Percentiles rank a stretch among this genome's conserved stretches.
Evolutionary conservation across 2,797 vertebrate genomes (phyloP).

Genomic region (Novumbra hubbsi): DNA sequence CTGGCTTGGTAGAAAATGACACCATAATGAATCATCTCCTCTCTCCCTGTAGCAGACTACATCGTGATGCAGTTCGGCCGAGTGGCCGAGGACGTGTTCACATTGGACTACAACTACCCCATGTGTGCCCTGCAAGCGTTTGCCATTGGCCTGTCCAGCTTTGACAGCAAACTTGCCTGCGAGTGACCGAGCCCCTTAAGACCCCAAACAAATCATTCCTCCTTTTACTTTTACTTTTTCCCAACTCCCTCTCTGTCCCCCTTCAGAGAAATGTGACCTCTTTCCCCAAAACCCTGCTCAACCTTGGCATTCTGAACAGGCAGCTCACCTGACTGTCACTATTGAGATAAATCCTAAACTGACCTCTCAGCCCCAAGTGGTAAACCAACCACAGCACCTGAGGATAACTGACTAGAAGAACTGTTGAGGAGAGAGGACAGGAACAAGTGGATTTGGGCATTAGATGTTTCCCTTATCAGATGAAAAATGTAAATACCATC

Average conservation of each 20-base stretch:
- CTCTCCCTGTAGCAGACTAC: slow-evolving; percentile 81
- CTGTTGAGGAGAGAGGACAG: not conserved
- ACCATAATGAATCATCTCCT: not conserved
- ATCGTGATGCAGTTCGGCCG: slow-evolving; percentile 98
- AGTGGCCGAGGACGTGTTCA: slow-evolving; percentile 94
- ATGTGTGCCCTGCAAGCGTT: slow-evolving; percentile 98
- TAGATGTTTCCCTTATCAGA: not conserved
- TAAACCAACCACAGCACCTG: not conserved
- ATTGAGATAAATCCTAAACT: slow-evolving; percentile 6
- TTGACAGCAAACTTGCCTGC: slow-evolving; percentile 95
- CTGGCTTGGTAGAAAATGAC: not conserved
- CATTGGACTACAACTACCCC: slow-evolving; percentile 95
- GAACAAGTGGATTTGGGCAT: not conserved
- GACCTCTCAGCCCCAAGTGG: not conserved
- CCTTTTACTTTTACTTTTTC: not conserved
- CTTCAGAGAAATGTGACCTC: not conserved
- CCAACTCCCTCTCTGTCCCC: not conserved
- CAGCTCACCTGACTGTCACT: slow-evolving; percentile 7
- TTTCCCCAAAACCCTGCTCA: not conserved
- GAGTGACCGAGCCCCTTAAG: slow-evolving; percentile 71
- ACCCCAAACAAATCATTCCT: not conserved
- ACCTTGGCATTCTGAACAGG: not conserved
- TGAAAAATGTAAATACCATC: slow-evolving; percentile 3
- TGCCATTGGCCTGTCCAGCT: slow-evolving; percentile 95
- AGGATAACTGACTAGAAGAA: not conserved